Evolutionary conservation across 2,113 vertebrate species (phyloP), one percentile per base, ranked within the genome.

Genomic region (Strigops habroptila): DNA sequence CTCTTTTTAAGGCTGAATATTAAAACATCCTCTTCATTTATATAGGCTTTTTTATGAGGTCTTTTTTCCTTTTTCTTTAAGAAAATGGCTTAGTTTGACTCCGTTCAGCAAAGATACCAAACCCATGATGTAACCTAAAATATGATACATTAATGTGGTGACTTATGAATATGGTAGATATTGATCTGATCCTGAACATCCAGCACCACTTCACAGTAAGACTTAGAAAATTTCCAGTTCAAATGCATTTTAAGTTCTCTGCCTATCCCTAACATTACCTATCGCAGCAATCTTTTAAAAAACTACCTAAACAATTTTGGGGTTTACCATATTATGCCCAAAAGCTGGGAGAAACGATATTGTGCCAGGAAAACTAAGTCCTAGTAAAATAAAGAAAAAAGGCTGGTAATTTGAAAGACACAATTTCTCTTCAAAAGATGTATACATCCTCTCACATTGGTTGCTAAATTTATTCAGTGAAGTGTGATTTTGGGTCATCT

Each of bases 251-350:
- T 44, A 68, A 39, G 9, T 63, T 84, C 4, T 84, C 8, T 79
- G 31, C 3, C 4, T 68, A 35, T 41, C 24, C 16, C 6, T 59
- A 52, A 51, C 0, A 0, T 51, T 52, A 46, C 4, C 18, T 41
- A 11, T 68, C 8, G 49, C 19, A n/a, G 16, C 24, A 57, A 8
- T 49, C 30, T 18, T 52, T 31, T 3, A 31, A 33, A 60, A 64
- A 28, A 14, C 6, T 6, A n/a, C 44, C 2, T 0, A 46, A 49
- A 30, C 27, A 1, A 25, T 28, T 76, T 62, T 44, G 55, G 6
- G 9, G 8, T 81, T 91, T 69, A 43, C 14, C 9, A 18, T 37
- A 14, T 53, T 76, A 70, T 18, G 13, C 1, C 28, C 12, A 21
- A 41, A 51, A 62, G 31, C 18, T 62, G 44, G 3, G 21, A 7